Percentiles rank a stretch among this genome's conserved stretches.
These are phyloP conservation scores for Drosophila ohnishii DNA, from an alignment of 1,140 invertebrate species.

Conservation along the genomic window DNA sequence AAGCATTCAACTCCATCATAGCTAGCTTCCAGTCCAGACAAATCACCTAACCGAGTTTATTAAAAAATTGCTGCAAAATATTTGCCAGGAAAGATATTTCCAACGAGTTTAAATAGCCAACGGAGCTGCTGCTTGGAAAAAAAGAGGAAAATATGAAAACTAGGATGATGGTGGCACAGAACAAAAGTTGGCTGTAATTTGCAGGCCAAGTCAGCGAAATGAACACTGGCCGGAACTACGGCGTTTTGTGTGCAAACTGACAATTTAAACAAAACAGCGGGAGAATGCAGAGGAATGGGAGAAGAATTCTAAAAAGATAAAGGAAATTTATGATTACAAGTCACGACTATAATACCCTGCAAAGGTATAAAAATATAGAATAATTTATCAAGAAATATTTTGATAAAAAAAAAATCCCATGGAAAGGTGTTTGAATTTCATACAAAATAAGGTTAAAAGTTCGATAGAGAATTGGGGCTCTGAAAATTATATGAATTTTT, in stretches of 20 bases:
- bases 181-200: slow-evolving; percentile 71
- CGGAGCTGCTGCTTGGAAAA: background rate
- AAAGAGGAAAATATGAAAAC: background rate
- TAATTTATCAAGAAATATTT: too few relatives aligned
- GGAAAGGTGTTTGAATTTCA: too few relatives aligned
- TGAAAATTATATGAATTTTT: too few relatives aligned
- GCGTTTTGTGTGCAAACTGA: slow-evolving; percentile 70
- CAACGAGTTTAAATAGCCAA: slow-evolving; percentile 24
- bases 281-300: background rate
- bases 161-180: slow-evolving; percentile 4
- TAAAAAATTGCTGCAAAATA: slow-evolving; percentile 40
- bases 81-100: slow-evolving; percentile 36
- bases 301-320: slow-evolving; percentile 10
- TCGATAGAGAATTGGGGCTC: too few relatives aligned
- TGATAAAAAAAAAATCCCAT: too few relatives aligned
- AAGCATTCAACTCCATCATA: slow-evolving; percentile 6
- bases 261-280: slow-evolving; percentile 57
- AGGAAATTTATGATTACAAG: too few relatives aligned
- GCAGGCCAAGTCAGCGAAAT: slow-evolving; percentile 68
- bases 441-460: too few relatives aligned
- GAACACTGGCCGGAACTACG: slow-evolving; percentile 73
- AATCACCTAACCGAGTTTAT: slow-evolving; percentile 15
- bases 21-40: background rate
- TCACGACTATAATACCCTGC: background rate
- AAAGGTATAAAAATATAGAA: too few relatives aligned